Evolutionary conservation across 2,113 vertebrate species (phyloP).

Genomic region (Columbina picui): DNA sequence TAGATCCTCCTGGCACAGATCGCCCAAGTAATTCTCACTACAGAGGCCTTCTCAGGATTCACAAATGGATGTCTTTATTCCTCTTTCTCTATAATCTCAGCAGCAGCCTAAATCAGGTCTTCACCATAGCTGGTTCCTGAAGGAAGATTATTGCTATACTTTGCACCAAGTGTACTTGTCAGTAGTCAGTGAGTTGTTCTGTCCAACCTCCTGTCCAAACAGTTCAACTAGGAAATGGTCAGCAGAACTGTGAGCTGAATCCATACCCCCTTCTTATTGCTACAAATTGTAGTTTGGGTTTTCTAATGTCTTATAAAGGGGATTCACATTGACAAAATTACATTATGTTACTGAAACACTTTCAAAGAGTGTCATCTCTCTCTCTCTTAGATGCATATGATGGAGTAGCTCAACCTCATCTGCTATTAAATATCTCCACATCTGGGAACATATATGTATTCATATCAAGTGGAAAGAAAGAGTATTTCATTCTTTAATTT

Average conservation of each 20-base stretch:
- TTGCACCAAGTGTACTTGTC: fast-evolving
- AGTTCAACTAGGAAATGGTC: neutral
- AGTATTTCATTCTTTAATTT: neutral
- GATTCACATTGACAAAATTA: neutral
- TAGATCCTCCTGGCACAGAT: neutral
- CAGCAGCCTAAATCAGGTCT: neutral
- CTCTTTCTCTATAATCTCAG: neutral
- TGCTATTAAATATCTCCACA: neutral
- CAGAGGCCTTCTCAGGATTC: neutral
- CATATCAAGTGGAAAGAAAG: neutral
- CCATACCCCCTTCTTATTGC: neutral
- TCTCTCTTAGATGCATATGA: neutral
- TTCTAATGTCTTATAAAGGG: neutral
- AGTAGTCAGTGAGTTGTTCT: neutral
- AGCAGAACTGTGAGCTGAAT: neutral
- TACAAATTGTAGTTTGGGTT: neutral
- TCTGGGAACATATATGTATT: neutral
- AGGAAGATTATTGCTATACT: neutral
- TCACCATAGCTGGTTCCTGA: neutral
- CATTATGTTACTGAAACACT: neutral
- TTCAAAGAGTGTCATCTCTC: neutral
- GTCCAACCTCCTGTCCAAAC: neutral
- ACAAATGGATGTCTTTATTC: neutral
- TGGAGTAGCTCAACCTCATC: neutral
- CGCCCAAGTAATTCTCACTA: neutral